Base-by-base conservation (phyloP, 2,797 vertebrate genomes). In the Cryptoprocta ferox region DNA sequence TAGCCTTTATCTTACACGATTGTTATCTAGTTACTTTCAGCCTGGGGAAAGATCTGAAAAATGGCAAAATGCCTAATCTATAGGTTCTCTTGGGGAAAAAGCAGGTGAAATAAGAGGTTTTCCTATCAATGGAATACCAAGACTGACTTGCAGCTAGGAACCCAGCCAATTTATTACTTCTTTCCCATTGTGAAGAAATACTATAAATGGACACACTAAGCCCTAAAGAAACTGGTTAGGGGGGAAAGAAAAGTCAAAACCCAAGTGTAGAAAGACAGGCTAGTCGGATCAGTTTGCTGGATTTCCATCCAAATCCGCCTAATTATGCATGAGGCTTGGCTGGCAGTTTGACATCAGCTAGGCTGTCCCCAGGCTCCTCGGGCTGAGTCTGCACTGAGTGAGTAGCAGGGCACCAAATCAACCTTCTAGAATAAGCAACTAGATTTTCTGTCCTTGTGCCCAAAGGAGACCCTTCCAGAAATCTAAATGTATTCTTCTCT, bases 221-320 rank as follows among this genome's bases (percentile, higher is more conserved):
- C 83, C 88, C 78, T 83, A 48, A 87, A 93, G 65, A 86, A 94
- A 94, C 50, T 59, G 75, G 45, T 35, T 89, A 88, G 88, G 71
- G 42, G 19, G 6, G 6, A 68, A 81, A 68, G 63, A 73, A 42
- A 81, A 78, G 61, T 63, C 15, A 78, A 91, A 95, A 78, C 50
- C 63, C 39, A 82, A 78, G 59, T 30, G 45, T 21, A 68, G 80
- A 83, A 81, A 93, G 50, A 65, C 66, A 50, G 96, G 66, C 92
- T 95, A 81, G 82, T 59, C 56, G 45, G 92, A 96, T 94, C 65
- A 0, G 80, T 91, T 81, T 75, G 39, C 21, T 71, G 48, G 15
- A 8, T 97, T 97, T 95, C 86, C 75, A 53, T 26, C 66, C 94
- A 98, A 97, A 98, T 91, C 91, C 45, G 73, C 19, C 94, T 96